Conservation (phyloP, 2,113 vertebrate genomes). For the Petrocephalus zakoni region DNA sequence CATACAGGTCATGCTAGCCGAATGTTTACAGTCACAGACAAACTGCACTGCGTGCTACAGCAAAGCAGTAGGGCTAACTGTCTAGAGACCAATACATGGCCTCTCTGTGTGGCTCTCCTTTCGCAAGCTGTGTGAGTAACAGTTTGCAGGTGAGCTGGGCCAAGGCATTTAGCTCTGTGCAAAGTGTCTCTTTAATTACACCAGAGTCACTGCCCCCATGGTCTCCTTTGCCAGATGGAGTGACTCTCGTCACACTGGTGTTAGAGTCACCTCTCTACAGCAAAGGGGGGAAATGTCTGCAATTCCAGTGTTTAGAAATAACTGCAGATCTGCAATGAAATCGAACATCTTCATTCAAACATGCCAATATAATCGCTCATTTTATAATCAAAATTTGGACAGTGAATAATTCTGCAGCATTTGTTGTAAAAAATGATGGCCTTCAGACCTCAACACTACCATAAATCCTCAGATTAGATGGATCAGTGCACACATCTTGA, state of each 20-base stretch:
- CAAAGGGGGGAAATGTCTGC: not conserved
- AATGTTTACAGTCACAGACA: not conserved
- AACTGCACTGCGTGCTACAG: not conserved
- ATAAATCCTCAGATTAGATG: not conserved
- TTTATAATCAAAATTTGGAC: not conserved
- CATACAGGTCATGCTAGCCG: not conserved
- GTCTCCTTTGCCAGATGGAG: not conserved
- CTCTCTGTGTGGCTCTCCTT: not conserved
- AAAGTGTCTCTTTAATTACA: not conserved
- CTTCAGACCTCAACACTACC: not conserved
- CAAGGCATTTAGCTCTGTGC: not conserved
- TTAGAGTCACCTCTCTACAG: not conserved
- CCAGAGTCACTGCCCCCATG: not conserved
- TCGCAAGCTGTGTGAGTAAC: not conserved
- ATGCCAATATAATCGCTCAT: not conserved
- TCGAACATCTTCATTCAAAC: not conserved
- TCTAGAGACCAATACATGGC: not conserved
- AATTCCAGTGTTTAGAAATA: not conserved
- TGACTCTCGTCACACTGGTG: not conserved
- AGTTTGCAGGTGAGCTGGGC: not conserved
- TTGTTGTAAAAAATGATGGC: not conserved
- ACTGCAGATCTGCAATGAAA: not conserved
- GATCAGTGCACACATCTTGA: not conserved
- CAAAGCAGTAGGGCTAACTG: not conserved
- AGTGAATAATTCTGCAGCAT: not conserved